Conservation (phyloP, 2,797 vertebrate genomes). For the Parambassis ranga region DNA sequence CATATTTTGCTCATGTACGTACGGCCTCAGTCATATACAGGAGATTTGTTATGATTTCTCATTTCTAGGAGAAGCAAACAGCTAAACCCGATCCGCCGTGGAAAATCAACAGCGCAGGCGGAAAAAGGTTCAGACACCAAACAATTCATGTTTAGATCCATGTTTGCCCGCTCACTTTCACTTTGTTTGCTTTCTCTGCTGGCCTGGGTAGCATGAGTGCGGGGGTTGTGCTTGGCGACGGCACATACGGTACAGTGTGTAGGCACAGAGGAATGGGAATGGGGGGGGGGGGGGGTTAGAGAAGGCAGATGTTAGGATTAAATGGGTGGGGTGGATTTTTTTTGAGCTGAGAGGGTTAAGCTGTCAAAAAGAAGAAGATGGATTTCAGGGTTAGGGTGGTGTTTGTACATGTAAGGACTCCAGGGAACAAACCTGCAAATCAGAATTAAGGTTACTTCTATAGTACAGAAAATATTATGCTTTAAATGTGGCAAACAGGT, state of each 20-base stretch:
- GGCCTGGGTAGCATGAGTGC: conserved; percentile 1
- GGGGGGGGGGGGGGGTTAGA: conserved; percentile 36
- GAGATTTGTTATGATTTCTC: conserved; percentile 46
- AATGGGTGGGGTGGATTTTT: conserved; percentile 42
- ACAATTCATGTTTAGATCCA: conserved; percentile 46
- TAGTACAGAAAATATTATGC: neutral
- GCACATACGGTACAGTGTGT: conserved; percentile 16
- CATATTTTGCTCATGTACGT: conserved; percentile 25
- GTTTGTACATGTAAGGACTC: conserved; percentile 13
- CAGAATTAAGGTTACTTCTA: neutral
- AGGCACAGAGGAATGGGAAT: conserved; percentile 9
- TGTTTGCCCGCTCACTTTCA: conserved; percentile 41
- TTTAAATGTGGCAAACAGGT: too few species aligned
- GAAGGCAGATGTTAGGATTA: conserved; percentile 59
- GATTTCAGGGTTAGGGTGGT: neutral
- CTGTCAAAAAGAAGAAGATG: conserved; percentile 17
- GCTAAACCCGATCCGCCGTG: conserved; percentile 39
- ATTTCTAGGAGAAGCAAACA: conserved; percentile 33
- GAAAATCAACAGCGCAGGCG: conserved; percentile 43
- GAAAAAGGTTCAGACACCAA: conserved; percentile 53
- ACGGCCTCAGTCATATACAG: neutral
- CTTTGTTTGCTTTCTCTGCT: conserved; percentile 43
- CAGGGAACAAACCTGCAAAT: neutral
- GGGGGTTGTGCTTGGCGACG: conserved; percentile 26
- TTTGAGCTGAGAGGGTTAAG: conserved; percentile 36